Evolutionary conservation across 2,888 invertebrate genomes (phyloP), one percentile per base, ranked within the genome.

Genomic region (Amphipoea oculea): DNA sequence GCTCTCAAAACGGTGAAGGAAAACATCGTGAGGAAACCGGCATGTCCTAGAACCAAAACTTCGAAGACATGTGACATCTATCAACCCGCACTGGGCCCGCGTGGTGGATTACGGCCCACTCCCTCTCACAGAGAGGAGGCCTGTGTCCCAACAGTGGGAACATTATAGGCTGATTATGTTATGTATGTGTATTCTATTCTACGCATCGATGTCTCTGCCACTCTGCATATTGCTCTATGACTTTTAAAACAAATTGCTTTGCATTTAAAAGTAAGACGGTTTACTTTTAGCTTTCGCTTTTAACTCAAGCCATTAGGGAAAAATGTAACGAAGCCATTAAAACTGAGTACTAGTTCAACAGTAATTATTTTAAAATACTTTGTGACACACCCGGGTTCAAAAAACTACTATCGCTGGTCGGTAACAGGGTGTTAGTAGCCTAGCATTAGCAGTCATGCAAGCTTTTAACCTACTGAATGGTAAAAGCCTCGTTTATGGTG

Each of bases 381-480:
- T 68, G 51, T 60, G 36, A 73, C 29, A 70, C 40, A 51, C 29
- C 20, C 29, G 62, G 60, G 74, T 67, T 87, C 40, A 74, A 74
- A 78, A 72, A 75, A 66, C 80, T 62, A 17, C 45, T 84, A 65
- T 62, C 36, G 66, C 62, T 62, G 29, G 63, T 65, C 29, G 9
- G 51, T 54, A 72, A 69, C 36, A 71, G n/a, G 11, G 20, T 2
- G 23, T 65, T 65, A 65, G 23, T 40, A 40, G 11, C 40, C n/a
- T 71, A 62, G 29, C 40, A 66, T 84, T 84, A 79, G 51, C 23
- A 70, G 71, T 74, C 87, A 87, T 84, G 85, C 87, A 29, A 87
- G 74, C 68, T 73, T 84, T 86, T 29, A 68, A 74, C 84, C 60
- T 71, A 84, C 62, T 67, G 63, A 84, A 68, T 73, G 68, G 45